Base-by-base conservation (phyloP, 2,113 vertebrate species). In the Epinephelus lanceolatus region DNA sequence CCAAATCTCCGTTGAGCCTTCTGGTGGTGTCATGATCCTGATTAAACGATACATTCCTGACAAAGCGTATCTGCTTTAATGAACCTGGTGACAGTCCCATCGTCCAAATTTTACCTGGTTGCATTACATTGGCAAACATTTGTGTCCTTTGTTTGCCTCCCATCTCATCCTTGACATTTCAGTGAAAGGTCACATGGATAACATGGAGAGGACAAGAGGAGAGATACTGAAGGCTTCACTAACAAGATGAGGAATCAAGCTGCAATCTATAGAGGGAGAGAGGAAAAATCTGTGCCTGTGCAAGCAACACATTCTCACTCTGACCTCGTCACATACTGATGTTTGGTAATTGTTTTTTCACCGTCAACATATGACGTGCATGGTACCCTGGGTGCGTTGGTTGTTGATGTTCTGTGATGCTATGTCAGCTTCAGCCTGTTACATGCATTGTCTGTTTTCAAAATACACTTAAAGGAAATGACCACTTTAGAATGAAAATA, bases 281-380 rank as follows among this genome's bases (percentile, higher is more conserved):
- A 80, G 30, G 11, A 55, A 73, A 15, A 77, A 42, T 69, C 27
- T 27, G 25, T 45, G 45, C 21, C n/a, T 15, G 19, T 80, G 60
- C 2, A 42, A 23, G 40, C 56, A 45, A 13, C 68, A 37, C 33
- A 37, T 37, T 37, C 33, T 7, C 33, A 6, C 33, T 37, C 33
- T 1, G 6, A 37, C 33, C 6, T 37, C 33, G 33, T 37, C 33
- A 37, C 33, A 37, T 37, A 37, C 6, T 37, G 33, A 37, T 37
- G 6, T 37, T 37, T 37, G 33, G 33, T 37, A 6, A 37, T 1
- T 0, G 33, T 37, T 37, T 37, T 37, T 37, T 37, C 33, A 37
- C 0, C 1, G 6, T 37, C 33, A 37, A 37, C 33, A 37, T 37
- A 37, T 37, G 33, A 37, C 33, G 1, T 37, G 33, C 33, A 37